Evolutionary conservation across 1,140 invertebrate species (phyloP).

Genomic region (Linepithema humile): DNA sequence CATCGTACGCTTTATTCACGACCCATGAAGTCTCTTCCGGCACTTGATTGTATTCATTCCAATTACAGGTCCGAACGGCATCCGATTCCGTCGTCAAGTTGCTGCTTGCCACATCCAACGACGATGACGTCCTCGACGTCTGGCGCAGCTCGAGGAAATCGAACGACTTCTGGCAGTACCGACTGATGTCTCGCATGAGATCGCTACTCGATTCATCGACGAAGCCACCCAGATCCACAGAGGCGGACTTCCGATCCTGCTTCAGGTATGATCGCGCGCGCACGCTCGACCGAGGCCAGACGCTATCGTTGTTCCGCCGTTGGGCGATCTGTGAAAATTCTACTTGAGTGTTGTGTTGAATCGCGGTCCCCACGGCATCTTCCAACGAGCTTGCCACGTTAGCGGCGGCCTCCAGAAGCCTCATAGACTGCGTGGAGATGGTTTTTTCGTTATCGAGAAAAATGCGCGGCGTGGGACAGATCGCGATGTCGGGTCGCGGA

Average conservation of each 20-base stretch:
- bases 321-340: constrained; percentile 3
- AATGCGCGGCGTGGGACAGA: background rate
- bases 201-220: constrained; percentile 91
- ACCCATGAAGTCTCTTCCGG: constrained; percentile 48
- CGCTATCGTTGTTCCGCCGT: constrained; percentile 1
- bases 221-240: constrained; percentile 88
- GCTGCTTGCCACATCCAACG: background rate
- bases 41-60: constrained; percentile 13
- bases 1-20: constrained; percentile 22
- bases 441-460: constrained; percentile 6
- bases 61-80: background rate
- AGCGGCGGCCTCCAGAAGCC: constrained; percentile 87
- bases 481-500: background rate
- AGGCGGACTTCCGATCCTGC: constrained; percentile 86
- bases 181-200: constrained; percentile 90
- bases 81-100: background rate
- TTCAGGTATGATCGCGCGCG: constrained; percentile 84
- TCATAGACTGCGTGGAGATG: constrained; percentile 76
- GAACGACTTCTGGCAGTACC: constrained; percentile 82
- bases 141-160: constrained; percentile 14
- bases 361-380: constrained; percentile 87
- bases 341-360: constrained; percentile 62
- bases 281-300: constrained; percentile 6
- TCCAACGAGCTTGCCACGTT: constrained; percentile 88
- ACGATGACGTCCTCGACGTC: constrained; percentile 18